phyloP scores from a whole-genome alignment of 2,113 vertebrate genomes.

The Percopsis transmontana region DNA sequence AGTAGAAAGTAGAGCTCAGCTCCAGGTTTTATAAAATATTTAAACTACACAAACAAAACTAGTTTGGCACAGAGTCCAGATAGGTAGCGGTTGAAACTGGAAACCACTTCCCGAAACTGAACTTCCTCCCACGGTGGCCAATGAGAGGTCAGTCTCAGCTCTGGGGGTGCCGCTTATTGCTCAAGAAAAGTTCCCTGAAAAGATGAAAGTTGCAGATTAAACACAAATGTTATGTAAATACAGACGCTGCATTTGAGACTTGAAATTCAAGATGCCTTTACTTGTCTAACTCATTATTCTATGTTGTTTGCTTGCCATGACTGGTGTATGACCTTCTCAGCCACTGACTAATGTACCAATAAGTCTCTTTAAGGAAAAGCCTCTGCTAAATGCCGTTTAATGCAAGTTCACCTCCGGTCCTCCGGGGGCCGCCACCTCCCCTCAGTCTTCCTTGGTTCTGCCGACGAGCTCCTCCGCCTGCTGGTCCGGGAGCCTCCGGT shows the following conservation, averaged over 20 bases:
- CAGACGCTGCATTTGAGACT: no score
- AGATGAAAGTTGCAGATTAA: not conserved
- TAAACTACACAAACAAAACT: not conserved
- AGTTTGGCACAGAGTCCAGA: not conserved
- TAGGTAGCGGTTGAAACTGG: not conserved
- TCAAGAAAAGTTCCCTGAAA: not conserved
- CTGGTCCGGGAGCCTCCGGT: constrained; percentile 70
- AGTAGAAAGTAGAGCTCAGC: no score
- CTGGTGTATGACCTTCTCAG: no score
- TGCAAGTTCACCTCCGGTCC: not conserved
- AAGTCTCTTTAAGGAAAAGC: no score
- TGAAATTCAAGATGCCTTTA: no score
- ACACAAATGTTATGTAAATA: not conserved
- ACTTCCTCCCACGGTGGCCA: not conserved
- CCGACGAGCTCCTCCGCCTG: constrained; percentile 73
- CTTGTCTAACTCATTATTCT: no score
- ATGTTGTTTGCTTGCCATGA: no score
- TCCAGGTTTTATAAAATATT: not conserved
- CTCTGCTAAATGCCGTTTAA: not conserved
- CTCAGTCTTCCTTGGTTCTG: constrained; percentile 83
- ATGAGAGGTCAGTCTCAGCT: not conserved
- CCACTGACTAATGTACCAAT: no score
- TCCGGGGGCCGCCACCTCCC: not conserved
- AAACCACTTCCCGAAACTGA: not conserved
- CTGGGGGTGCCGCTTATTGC: not conserved